These are phyloP conservation scores for Muschampia plurimacula DNA, from an alignment of 2,888 invertebrate species.

Conservation along the genomic window DNA sequence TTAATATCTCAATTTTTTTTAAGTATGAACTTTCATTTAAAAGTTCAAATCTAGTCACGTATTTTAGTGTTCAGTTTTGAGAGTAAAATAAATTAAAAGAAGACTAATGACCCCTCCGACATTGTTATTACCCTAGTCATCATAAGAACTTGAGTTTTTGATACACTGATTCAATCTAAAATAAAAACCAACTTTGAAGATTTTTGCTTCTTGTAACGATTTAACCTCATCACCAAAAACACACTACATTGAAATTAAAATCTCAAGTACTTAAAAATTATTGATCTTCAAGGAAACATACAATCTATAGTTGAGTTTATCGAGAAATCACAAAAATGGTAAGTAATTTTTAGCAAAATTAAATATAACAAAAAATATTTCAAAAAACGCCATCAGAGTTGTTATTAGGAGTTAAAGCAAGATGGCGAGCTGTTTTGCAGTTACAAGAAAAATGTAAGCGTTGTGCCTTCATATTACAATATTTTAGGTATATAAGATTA, in stretches of 20 bases:
- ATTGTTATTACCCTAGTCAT: background rate
- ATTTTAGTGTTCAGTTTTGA: background rate
- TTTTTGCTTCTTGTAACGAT: background rate
- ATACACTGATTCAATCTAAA: background rate
- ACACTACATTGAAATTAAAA: background rate
- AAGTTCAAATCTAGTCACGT: background rate
- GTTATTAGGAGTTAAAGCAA: background rate
- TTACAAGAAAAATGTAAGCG: conserved; percentile 44
- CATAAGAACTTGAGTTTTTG: background rate
- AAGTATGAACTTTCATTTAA: background rate
- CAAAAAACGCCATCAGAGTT: background rate
- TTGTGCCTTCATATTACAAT: conserved; percentile 48
- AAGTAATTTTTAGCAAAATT: conserved; percentile 18
- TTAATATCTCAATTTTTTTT: too few relatives aligned
- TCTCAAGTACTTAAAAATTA: background rate
- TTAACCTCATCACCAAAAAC: background rate
- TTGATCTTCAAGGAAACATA: background rate
- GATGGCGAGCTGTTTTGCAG: conserved; percentile 15
- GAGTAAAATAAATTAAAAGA: too few relatives aligned
- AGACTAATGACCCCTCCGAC: background rate
- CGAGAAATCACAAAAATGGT: conserved; percentile 2
- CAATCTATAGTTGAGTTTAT: background rate
- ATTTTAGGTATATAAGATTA: conserved; percentile 27
- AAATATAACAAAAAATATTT: background rate
- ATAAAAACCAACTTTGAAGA: background rate